Conservation (phyloP, 2,113 vertebrate genomes). For the Corydoras sp. region DNA sequence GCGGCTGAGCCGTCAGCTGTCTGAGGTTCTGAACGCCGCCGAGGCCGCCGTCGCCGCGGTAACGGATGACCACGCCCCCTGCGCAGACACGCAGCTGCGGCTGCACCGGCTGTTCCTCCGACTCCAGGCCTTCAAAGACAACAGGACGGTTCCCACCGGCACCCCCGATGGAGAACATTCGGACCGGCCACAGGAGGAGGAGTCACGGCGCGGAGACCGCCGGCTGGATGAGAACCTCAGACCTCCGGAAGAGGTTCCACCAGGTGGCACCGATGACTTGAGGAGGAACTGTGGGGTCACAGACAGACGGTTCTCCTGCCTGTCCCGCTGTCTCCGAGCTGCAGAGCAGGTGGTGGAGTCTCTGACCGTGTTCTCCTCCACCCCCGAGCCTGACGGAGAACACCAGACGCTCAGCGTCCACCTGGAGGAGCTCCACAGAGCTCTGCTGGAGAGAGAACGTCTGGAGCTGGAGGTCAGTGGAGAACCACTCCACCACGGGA, state of each 20-base stretch:
- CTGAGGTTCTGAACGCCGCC: slow-evolving; percentile 53
- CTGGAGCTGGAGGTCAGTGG: slow-evolving; percentile 13
- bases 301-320: slow-evolving; percentile 30
- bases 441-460: slow-evolving; percentile 48
- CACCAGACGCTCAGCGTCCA: slow-evolving; percentile 47
- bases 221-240: slow-evolving; percentile 59
- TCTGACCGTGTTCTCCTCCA: slow-evolving; percentile 51
- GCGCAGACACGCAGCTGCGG: slow-evolving; percentile 42
- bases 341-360: slow-evolving; percentile 54
- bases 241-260: slow-evolving; percentile 36
- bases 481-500: not conserved
- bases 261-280: too few species aligned
- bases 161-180: not conserved
- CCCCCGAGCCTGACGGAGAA: slow-evolving; percentile 3
- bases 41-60: slow-evolving; percentile 44
- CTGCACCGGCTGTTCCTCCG: slow-evolving; percentile 49
- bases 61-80: not conserved
- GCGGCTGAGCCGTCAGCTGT: slow-evolving; percentile 49
- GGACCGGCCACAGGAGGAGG: slow-evolving; percentile 42
- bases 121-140: slow-evolving; percentile 27
- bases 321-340: slow-evolving; percentile 56
- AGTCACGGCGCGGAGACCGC: slow-evolving; percentile 52
- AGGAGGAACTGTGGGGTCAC: too few species aligned
- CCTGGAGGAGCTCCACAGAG: slow-evolving; percentile 57
- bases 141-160: slow-evolving; percentile 1